A percentile compares a stretch with the other conserved stretches of the same genome.
Evolutionary conservation across 2,113 vertebrate species (phyloP).

Genomic region (Thamnophis sirtalis): DNA sequence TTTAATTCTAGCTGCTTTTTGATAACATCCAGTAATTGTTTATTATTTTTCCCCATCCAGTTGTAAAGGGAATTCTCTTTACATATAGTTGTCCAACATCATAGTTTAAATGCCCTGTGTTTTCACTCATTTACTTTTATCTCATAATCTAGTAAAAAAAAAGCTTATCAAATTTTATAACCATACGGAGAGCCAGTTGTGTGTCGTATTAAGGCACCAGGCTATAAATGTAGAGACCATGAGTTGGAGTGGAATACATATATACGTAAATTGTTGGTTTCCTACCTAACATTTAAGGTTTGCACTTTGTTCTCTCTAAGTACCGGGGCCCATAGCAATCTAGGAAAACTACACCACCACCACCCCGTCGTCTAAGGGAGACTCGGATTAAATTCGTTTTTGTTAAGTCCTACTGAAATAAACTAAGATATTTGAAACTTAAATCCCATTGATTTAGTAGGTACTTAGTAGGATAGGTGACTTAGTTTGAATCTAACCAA

Average conservation of each 20-base stretch:
- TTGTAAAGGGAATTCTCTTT: background rate
- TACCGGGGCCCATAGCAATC: background rate
- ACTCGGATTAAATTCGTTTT: background rate
- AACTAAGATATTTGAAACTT: background rate
- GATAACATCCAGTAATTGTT: background rate
- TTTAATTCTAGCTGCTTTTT: no score
- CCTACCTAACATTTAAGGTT: background rate
- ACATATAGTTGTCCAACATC: background rate
- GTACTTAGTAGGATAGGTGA: background rate
- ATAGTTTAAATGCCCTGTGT: background rate
- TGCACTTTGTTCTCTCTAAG: background rate
- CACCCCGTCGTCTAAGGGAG: background rate
- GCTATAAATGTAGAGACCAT: no score
- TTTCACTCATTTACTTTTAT: background rate
- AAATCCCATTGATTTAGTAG: background rate
- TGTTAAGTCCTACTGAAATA: background rate
- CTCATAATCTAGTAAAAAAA: no score
- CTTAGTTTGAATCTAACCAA: background rate
- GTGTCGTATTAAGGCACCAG: no score
- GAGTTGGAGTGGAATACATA: background rate
- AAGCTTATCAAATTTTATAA: no score
- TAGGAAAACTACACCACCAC: background rate
- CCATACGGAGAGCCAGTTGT: no score
- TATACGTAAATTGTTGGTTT: background rate
- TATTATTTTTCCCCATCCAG: background rate